Conservation (phyloP, 1,140 invertebrate species). For the Anadara kagoshimensis region DNA sequence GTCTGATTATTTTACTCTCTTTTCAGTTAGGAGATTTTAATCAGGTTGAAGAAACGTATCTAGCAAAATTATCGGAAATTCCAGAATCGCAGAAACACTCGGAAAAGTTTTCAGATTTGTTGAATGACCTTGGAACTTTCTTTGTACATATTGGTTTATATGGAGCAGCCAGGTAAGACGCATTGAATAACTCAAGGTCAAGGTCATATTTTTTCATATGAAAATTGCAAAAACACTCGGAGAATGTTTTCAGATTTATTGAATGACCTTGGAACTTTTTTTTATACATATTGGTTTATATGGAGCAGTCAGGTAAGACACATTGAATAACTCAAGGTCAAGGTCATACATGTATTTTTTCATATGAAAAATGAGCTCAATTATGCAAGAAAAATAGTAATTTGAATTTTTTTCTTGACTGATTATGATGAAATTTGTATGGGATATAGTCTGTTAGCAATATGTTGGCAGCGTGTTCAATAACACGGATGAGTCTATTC, state of each 20-base stretch:
- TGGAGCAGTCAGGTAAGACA: slow-evolving; percentile 41
- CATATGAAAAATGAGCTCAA: no score
- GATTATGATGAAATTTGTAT: no score
- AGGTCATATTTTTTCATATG: no score
- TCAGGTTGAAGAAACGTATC: slow-evolving; percentile 42
- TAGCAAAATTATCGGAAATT: slow-evolving; percentile 37
- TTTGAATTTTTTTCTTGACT: no score
- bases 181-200: no score
- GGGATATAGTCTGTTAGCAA: no score
- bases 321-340: no score
- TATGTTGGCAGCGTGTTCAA: no score
- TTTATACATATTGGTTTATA: slow-evolving; percentile 49
- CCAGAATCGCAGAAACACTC: slow-evolving; percentile 18
- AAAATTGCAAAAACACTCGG: slow-evolving; percentile 14
- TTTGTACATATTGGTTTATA: slow-evolving; percentile 49
- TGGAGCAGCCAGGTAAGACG: slow-evolving; percentile 42
- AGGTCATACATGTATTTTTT: no score
- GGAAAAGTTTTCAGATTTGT: slow-evolving; percentile 22
- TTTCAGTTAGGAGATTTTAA: slow-evolving; percentile 54
- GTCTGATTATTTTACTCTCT: no score
- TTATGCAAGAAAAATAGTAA: no score
- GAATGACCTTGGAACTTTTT: slow-evolving; percentile 43
- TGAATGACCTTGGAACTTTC: slow-evolving; percentile 43
- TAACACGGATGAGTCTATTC: no score
- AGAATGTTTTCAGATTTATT: slow-evolving; percentile 27